Conservation (phyloP, 2,113 vertebrate species). For the Pleuronectes platessa region DNA sequence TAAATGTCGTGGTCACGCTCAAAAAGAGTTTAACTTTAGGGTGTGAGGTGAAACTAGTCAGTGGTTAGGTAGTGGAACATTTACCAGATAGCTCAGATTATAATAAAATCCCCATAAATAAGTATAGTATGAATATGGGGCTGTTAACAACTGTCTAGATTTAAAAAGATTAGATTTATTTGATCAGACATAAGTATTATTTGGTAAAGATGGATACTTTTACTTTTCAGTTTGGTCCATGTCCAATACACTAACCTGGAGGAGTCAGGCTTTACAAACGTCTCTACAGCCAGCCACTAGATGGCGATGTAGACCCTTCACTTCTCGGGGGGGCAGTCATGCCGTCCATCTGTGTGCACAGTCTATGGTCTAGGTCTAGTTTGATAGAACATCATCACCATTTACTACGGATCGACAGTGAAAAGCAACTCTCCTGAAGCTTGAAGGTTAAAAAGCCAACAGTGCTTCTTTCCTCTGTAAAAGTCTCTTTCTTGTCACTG, state of each 20-base stretch:
- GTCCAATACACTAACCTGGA: not conserved
- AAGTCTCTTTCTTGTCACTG: slow-evolving; percentile 20
- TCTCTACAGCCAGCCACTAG: not conserved
- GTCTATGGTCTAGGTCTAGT: not conserved
- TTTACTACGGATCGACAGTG: not conserved
- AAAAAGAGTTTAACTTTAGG: not conserved
- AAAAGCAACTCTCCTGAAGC: slow-evolving; percentile 3
- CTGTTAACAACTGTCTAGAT: too few relatives aligned
- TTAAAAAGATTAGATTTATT: too few relatives aligned
- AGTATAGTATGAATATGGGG: too few relatives aligned
- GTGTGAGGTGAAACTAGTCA: not conserved
- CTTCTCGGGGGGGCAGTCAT: too few relatives aligned
- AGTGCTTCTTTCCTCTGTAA: not conserved
- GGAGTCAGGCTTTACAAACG: not conserved
- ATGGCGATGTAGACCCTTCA: not conserved
- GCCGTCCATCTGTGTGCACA: not conserved
- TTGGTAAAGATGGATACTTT: too few relatives aligned
- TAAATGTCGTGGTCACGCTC: not conserved
- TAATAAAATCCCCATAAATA: too few relatives aligned
- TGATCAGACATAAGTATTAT: too few relatives aligned
- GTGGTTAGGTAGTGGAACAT: not conserved
- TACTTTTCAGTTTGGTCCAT: not conserved
- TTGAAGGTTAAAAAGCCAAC: slow-evolving; percentile 9
- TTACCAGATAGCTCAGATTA: too few relatives aligned
- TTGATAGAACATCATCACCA: too few relatives aligned